phyloP scores from a whole-genome alignment of 2,797 vertebrate species.

The Hapalemur alaotrensis region DNA sequence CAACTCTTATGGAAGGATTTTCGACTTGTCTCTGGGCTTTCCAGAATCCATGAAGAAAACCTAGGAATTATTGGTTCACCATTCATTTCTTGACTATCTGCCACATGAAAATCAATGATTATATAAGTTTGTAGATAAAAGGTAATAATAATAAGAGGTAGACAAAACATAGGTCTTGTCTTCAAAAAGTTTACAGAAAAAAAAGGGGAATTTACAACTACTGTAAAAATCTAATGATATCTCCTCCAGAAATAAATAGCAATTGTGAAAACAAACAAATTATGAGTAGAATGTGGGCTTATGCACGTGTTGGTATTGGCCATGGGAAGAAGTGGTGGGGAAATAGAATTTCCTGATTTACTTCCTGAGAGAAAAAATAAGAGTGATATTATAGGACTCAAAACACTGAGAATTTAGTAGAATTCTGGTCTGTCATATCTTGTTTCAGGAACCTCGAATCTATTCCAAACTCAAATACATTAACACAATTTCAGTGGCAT shows the following conservation, averaged over 20 bases:
- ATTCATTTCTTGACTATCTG: background rate
- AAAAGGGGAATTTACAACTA: background rate
- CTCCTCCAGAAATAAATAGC: background rate
- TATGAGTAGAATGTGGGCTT: background rate
- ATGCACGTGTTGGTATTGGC: background rate
- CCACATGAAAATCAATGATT: background rate
- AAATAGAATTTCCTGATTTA: background rate
- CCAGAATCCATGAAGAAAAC: background rate
- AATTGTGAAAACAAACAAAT: constrained; percentile 7
- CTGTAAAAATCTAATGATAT: background rate
- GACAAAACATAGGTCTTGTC: background rate
- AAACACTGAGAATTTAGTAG: background rate
- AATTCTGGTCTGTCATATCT: background rate
- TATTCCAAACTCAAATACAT: background rate
- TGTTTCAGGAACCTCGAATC: background rate
- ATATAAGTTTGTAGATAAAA: background rate
- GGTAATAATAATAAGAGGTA: background rate
- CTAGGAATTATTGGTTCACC: background rate
- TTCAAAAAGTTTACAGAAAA: background rate
- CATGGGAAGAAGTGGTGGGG: background rate
- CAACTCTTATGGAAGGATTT: background rate
- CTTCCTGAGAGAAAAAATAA: background rate
- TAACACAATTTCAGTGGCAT: background rate
- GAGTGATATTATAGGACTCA: background rate
- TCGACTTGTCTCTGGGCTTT: background rate